Conservation (phyloP, 2,113 vertebrate species). For the Mesitornis unicolor region DNA sequence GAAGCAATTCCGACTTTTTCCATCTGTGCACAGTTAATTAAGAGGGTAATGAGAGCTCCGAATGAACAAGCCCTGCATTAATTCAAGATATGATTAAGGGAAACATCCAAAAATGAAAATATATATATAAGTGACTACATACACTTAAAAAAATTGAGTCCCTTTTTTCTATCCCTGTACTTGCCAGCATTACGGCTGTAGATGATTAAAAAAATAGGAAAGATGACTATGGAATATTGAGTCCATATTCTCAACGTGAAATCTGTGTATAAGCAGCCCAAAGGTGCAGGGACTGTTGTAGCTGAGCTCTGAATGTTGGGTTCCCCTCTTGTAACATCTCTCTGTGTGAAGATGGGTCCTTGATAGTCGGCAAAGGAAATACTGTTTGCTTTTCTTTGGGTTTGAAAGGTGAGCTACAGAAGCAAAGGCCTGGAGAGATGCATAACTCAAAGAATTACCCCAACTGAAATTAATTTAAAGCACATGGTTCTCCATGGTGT, state of each 20-base stretch:
- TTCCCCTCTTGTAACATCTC: not conserved
- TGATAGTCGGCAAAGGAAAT: not conserved
- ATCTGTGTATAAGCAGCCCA: not conserved
- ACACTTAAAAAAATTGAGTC: not conserved
- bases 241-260: not conserved
- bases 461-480: not conserved
- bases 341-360: not conserved
- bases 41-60: conserved; percentile 84
- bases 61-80: conserved; percentile 81
- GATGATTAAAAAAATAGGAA: not conserved
- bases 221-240: not conserved
- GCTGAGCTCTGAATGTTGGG: not conserved
- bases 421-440: not conserved
- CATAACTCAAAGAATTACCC: not conserved
- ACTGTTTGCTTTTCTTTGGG: not conserved
- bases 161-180: conserved; percentile 1
- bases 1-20: conserved; percentile 84
- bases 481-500: not conserved
- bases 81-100: conserved; percentile 84
- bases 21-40: conserved; percentile 87
- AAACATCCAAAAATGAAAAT: conserved; percentile 68
- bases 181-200: not conserved
- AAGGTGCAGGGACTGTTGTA: not conserved
- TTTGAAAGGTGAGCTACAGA: not conserved
- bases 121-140: not conserved